Base-by-base conservation (phyloP, 2,113 vertebrate species). In the Sinocyclocheilus rhinocerous region DNA sequence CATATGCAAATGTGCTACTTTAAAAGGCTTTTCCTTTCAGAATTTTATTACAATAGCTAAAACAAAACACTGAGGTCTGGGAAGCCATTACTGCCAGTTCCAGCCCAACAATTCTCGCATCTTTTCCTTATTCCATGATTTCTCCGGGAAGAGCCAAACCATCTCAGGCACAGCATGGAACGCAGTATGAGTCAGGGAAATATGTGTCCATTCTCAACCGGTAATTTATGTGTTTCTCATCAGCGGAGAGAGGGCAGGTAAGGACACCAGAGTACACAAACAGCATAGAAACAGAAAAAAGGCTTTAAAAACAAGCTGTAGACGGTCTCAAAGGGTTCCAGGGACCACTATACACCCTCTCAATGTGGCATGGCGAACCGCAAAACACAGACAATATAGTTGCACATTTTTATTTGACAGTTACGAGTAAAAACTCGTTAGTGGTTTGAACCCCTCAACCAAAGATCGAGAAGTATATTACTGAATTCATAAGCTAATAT, bases 201-300 rank as follows among this genome's bases (percentile, higher is more conserved):
- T 52, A 45, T 79, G 77, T 61, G 50, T 45, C 76, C 12, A 9
- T 29, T 16, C 5, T 45, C 22, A 59, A 61, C 24, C 45, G 15
- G n/a, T 29, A 24, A 61, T 50, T 67, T 65, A 59, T 89, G 88
- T 33, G 75, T 83, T 83, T 85, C 83, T 85, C 88, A 87, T 89
- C 86, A 87, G 78, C 5, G 8, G 6, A 61, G 20, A 10, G n/a
- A 10, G 61, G 76, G 70, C 81, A 70, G 85, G 83, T 61, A 16
- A 85, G 88, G 85, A 89, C 88, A 84, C 48, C 85, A 6, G 7
- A 59, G 52, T 59, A 48, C 45, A 48, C 45, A 48, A 48, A 11
- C 45, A 50, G 61, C 59, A 81, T 8, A 16, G 39, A 48, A 80
- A 80, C 9, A 6, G 4, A 13, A 73, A 73, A 73, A 42, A 24